Base-by-base conservation (phyloP, 2,888 invertebrate genomes). In the Dynastes tityus region DNA sequence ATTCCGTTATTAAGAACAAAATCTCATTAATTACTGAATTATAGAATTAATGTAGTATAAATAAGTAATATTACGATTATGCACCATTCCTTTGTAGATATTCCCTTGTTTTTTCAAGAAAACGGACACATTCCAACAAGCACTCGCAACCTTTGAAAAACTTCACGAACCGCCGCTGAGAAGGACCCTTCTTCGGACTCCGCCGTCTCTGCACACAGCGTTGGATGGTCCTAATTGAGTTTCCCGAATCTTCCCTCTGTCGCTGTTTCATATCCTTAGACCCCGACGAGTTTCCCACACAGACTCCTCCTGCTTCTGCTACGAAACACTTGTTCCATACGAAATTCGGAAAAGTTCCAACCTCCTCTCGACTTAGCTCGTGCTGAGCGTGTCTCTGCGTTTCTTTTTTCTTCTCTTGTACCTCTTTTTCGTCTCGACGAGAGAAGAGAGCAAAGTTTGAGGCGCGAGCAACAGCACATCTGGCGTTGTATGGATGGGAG, bases 161-260 rank as follows among this genome's bases (percentile, higher is more conserved):
- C 16, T 22, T 16, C 8, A 22, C 55, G 55, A 27, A 6, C 55
- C 55, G 55, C 55, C 22, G n/a, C 55, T 58, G 55, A 58, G 22
- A 22, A 22, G 55, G 22, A 58, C 55, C 55, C 22, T 58, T 22
- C 55, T 63, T 32, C 13, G 32, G 63, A 63, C 13, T 32, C 8
- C 40, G 11, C 37, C 64, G 73, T 22, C 22, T 32, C 73, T 11
- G 27, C 80, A 80, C 75, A 80, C 80, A 78, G 78, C 82, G 80
- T 79, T 58, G 80, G 80, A 81, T 80, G 78, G 81, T 61, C 78
- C 80, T 82, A 82, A 82, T 82, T 82, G 82, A 81, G 82, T 82
- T 82, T 82, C 79, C 61, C 78, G 80, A 81, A 78, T 80, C 79
- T 80, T 82, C 73, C 77, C 78, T 22, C 68, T 64, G 80, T 76